Percentiles rank a stretch among this genome's conserved stretches.
phyloP scores from a whole-genome alignment of 1,140 invertebrate species.

The Drosophila setifemur region DNA sequence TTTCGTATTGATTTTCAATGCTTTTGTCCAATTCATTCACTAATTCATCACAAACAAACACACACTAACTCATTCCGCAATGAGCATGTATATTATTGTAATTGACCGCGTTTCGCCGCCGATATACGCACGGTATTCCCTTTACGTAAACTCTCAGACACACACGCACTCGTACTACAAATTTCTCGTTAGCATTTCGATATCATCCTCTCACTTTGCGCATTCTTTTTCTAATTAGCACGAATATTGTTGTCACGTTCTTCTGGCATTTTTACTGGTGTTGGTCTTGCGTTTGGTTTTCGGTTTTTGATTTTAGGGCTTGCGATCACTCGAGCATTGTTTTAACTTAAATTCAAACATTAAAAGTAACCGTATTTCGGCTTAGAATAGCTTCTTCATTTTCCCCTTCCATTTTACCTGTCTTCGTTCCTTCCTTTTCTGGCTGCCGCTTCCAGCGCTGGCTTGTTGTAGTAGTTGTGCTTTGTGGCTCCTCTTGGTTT shows the following conservation, averaged over 20 bases:
- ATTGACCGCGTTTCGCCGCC: constrained; percentile 59
- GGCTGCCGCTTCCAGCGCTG: constrained; percentile 15
- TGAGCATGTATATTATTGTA: constrained; percentile 47
- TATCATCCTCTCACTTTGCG: constrained; percentile 50
- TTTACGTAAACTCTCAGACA: constrained; percentile 25
- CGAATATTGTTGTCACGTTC: constrained; percentile 61
- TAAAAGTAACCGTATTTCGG: constrained; percentile 67
- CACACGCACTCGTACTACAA: constrained; percentile 5
- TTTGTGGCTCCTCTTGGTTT: constrained; percentile 34
- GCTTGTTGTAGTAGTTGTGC: constrained; percentile 4
- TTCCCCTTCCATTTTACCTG: constrained; percentile 58
- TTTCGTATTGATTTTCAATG: constrained; percentile 78
- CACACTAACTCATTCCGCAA: background rate
- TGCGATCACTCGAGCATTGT: constrained; percentile 36
- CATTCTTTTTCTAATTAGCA: constrained; percentile 77
- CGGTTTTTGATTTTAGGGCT: constrained; percentile 20
- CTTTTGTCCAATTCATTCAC: constrained; percentile 78
- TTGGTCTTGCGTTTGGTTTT: constrained; percentile 12
- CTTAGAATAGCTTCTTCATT: constrained; percentile 26
- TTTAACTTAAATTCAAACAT: constrained; percentile 50
- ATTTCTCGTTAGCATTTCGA: constrained; percentile 48
- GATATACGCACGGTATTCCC: constrained; percentile 29
- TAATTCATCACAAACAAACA: constrained; percentile 56
- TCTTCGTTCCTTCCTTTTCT: constrained; percentile 31
- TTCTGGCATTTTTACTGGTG: constrained; percentile 39